Evolutionary conservation across 2,888 invertebrate species (phyloP).

Genomic region (Philhelius pedissequus): DNA sequence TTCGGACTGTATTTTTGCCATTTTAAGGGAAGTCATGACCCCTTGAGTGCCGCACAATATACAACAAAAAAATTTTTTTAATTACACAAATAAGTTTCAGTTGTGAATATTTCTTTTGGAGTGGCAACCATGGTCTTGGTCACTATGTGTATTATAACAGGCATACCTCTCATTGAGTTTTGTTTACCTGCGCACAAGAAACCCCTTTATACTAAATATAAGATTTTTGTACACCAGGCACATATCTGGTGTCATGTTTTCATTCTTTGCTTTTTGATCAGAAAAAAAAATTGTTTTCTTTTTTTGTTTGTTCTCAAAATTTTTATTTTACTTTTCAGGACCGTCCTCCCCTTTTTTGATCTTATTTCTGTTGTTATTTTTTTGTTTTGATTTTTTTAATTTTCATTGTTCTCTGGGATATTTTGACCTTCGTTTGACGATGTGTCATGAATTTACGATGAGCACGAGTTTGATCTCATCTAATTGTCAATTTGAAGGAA

Average conservation of each 20-base stretch:
- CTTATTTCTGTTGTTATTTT: constrained; percentile 5
- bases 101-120: background rate
- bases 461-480: constrained; percentile 65
- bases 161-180: background rate
- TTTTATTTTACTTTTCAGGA: constrained; percentile 13
- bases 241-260: constrained; percentile 66
- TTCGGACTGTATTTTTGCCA: too few species aligned
- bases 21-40: too few species aligned
- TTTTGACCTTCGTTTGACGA: constrained; percentile 37
- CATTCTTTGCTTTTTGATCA: constrained; percentile 29
- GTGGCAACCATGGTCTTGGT: background rate
- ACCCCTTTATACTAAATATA: background rate
- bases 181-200: constrained; percentile 29
- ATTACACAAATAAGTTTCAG: too few species aligned
- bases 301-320: background rate
- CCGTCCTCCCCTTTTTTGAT: constrained; percentile 1
- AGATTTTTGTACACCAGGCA: constrained; percentile 52
- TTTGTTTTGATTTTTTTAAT: background rate
- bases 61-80: too few species aligned
- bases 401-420: constrained; percentile 42
- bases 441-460: constrained; percentile 64
- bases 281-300: background rate
- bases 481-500: constrained; percentile 64
- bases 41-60: too few species aligned
- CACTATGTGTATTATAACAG: background rate